Evolutionary conservation across 2,888 invertebrate genomes (phyloP).

Genomic region (Alloplasta piceator): DNA sequence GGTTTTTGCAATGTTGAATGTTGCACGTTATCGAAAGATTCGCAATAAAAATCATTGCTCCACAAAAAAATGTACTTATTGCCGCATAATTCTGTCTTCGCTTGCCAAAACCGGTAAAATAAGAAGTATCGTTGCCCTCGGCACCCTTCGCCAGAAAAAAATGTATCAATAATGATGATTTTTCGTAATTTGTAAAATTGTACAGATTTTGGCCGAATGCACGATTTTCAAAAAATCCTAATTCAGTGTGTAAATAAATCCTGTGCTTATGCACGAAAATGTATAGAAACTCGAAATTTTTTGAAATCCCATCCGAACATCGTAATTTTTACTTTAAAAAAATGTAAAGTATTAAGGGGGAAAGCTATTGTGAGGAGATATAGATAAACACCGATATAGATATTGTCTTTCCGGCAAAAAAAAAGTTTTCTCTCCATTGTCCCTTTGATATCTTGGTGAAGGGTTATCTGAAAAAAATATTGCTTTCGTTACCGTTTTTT

Average conservation of each 20-base stretch:
- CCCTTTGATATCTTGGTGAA: no score
- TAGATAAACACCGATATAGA: no score
- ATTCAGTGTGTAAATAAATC: constrained; percentile 38
- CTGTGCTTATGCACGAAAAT: neutral
- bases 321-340: no score
- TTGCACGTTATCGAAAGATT: constrained; percentile 3
- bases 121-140: neutral
- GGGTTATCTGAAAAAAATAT: no score
- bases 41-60: constrained; percentile 27
- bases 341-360: no score
- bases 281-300: neutral
- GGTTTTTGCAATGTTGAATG: constrained; percentile 28
- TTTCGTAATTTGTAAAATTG: constrained; percentile 8
- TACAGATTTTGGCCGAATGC: constrained; percentile 4
- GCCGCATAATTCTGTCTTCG: constrained; percentile 6
- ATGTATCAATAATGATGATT: neutral
- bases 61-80: constrained; percentile 6
- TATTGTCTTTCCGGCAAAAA: no score
- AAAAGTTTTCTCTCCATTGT: no score
- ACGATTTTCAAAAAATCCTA: neutral
- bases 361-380: no score
- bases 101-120: constrained; percentile 13
- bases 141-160: neutral
- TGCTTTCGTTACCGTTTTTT: no score
- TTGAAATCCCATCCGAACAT: no score